These are phyloP conservation scores for Aleiodes testaceus DNA, from an alignment of 2,888 invertebrate genomes.

Conservation along the genomic window DNA sequence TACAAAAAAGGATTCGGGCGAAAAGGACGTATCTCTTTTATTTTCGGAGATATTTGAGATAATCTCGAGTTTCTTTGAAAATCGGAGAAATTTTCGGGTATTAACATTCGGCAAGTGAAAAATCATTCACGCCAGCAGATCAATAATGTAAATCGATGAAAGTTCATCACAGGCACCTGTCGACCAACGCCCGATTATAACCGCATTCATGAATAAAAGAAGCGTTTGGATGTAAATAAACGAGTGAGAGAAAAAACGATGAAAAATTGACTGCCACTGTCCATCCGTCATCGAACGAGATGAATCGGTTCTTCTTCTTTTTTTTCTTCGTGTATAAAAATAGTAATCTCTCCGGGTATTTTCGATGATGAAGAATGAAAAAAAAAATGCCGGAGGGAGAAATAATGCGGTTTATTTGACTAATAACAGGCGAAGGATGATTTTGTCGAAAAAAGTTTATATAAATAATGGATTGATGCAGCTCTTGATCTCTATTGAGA, in stretches of 20 bases:
- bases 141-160: conserved; percentile 24
- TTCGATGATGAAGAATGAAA: conserved; percentile 53
- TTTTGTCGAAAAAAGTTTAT: conserved; percentile 35
- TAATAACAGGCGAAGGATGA: conserved; percentile 41
- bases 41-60: too few species aligned
- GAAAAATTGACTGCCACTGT: conserved; percentile 37
- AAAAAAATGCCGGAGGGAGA: conserved; percentile 62
- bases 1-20: too few species aligned
- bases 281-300: conserved; percentile 46
- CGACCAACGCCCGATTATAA: conserved; percentile 14
- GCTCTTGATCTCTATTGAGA: conserved; percentile 40
- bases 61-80: too few species aligned
- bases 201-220: conserved; percentile 21
- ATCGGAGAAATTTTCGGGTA: too few species aligned
- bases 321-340: conserved; percentile 45
- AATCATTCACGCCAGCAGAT: too few species aligned
- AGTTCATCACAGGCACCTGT: conserved; percentile 11
- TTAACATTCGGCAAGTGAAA: too few species aligned
- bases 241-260: conserved; percentile 31
- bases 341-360: conserved; percentile 53
- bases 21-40: too few species aligned
- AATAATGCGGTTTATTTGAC: conserved; percentile 32
- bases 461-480: conserved; percentile 38
- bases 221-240: neutral
- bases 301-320: conserved; percentile 12